These are phyloP conservation scores for Osmerus mordax DNA, from an alignment of 2,113 vertebrate genomes.

Conservation along the genomic window DNA sequence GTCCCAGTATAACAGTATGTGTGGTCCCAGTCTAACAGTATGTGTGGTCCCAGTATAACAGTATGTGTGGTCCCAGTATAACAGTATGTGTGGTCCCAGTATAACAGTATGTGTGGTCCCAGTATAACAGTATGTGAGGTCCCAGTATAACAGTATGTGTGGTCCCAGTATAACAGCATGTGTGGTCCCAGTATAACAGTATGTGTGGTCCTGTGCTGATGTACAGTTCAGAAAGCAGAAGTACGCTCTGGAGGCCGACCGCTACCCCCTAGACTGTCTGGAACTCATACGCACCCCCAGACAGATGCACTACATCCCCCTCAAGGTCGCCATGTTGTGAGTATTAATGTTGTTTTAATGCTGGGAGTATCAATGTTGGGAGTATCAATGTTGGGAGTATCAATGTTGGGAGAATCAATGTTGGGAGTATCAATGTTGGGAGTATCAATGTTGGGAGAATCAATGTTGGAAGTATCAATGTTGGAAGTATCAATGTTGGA, in stretches of 20 bases:
- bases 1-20: not conserved
- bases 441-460: too few species aligned
- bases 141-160: not conserved
- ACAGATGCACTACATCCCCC: conserved; percentile 92
- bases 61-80: too few species aligned
- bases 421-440: too few species aligned
- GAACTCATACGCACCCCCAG: conserved; percentile 89
- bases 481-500: too few species aligned
- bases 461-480: too few species aligned
- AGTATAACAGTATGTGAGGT: too few species aligned
- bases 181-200: not conserved
- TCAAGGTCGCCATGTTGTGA: conserved; percentile 96
- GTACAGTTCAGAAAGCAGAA: conserved; percentile 94
- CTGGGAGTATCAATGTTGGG: conserved; percentile 71
- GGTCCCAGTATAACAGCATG: not conserved
- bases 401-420: too few species aligned
- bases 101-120: too few species aligned
- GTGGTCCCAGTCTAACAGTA: not conserved
- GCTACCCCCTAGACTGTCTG: conserved; percentile 84
- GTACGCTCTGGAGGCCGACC: conserved; percentile 85
- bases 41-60: too few species aligned
- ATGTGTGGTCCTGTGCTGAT: not conserved
- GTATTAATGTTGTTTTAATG: conserved; percentile 57
- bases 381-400: too few species aligned
- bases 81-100: too few species aligned